Conservation (phyloP, 2,113 vertebrate species). For the Brachionichthys hirsutus region DNA sequence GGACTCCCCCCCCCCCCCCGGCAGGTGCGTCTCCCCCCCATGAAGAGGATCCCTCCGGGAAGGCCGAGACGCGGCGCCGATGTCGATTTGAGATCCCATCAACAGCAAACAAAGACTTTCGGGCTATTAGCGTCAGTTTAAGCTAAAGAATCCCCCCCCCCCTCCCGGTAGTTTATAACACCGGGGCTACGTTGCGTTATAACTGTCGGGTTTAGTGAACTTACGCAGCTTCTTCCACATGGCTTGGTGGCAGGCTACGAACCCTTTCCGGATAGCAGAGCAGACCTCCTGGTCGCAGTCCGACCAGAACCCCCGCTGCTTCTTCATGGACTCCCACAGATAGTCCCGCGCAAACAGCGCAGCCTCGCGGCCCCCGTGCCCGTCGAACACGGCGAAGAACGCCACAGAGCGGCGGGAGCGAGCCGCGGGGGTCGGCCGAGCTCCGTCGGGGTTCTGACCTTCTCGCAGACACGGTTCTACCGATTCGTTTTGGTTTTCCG, state of each 20-base stretch:
- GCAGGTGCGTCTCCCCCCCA: too few relatives aligned
- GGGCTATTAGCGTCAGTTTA: too few relatives aligned
- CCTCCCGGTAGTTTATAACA: neutral
- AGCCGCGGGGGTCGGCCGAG: slow-evolving; percentile 6
- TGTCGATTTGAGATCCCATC: too few relatives aligned
- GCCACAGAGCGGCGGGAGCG: slow-evolving; percentile 79
- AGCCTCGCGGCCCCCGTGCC: slow-evolving; percentile 93
- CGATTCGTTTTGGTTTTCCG: neutral
- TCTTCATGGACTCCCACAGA: slow-evolving; percentile 91
- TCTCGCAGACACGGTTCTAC: neutral
- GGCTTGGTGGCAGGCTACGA: slow-evolving; percentile 92
- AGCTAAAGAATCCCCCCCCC: neutral
- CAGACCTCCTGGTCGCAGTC: slow-evolving; percentile 88
- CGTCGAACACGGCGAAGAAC: slow-evolving; percentile 94
- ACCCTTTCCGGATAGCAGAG: slow-evolving; percentile 90
- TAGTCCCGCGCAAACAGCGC: slow-evolving; percentile 90
- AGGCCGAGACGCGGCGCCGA: too few relatives aligned
- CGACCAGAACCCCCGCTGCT: slow-evolving; percentile 91
- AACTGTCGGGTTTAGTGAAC: slow-evolving; percentile 51
- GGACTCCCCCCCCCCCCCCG: too few relatives aligned
- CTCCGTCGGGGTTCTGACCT: slow-evolving; percentile 3
- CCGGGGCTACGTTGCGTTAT: neutral
- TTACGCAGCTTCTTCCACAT: slow-evolving; percentile 99
- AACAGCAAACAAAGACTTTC: too few relatives aligned
- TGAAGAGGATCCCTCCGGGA: too few relatives aligned